Evolutionary conservation across 2,113 vertebrate genomes (phyloP).

Genomic region (Manacus vitellinus): DNA sequence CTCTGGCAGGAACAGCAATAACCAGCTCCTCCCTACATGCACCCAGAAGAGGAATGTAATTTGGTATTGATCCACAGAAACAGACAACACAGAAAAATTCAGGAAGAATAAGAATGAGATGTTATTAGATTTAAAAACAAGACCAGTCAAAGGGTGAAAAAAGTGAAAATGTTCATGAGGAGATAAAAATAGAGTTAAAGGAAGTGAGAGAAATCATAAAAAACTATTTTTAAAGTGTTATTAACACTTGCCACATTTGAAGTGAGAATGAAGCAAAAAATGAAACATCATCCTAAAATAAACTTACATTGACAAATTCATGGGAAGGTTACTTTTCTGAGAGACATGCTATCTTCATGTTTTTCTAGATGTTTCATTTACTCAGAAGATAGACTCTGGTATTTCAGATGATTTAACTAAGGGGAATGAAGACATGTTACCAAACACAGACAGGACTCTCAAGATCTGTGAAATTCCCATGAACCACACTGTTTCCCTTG

Average conservation of each 20-base stretch:
- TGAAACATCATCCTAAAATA: not conserved
- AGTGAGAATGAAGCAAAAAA: conserved; percentile 12
- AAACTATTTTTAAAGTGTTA: conserved; percentile 30
- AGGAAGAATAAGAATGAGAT: not conserved
- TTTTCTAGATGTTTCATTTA: not conserved
- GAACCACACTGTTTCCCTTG: not conserved
- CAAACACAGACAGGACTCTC: not conserved
- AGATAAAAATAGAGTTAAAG: conserved; percentile 4
- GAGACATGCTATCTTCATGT: not conserved
- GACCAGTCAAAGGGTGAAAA: not conserved
- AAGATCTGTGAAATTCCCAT: not conserved
- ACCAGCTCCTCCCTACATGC: fast-evolving
- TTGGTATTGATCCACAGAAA: not conserved
- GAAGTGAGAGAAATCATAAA: not conserved
- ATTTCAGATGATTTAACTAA: not conserved
- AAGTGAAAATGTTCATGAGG: not conserved
- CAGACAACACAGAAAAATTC: not conserved
- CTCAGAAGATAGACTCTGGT: not conserved
- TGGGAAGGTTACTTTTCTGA: not conserved
- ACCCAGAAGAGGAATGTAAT: not conserved
- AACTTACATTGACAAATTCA: not conserved
- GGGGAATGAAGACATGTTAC: not conserved
- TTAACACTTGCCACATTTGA: not conserved
- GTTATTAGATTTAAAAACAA: not conserved
- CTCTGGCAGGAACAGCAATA: not conserved